phyloP scores from a whole-genome alignment of 2,113 vertebrate species.

The Panurus biarmicus region DNA sequence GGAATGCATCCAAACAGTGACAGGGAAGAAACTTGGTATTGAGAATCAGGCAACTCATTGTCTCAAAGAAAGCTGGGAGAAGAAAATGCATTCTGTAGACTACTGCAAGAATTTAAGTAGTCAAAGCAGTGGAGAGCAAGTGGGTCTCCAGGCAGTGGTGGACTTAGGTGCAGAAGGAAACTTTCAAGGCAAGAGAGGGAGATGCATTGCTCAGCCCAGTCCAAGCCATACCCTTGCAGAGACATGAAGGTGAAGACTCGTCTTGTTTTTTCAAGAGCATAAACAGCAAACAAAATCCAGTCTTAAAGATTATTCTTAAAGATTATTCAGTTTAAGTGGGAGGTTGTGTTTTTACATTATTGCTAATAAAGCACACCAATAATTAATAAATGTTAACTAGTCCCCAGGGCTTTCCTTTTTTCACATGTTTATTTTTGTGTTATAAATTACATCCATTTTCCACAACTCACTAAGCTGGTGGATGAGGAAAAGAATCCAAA shows the following conservation, averaged over 20 bases:
- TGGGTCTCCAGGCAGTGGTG: neutral
- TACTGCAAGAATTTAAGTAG: neutral
- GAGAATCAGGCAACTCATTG: rapidly evolving
- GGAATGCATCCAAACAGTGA: neutral
- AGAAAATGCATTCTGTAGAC: neutral
- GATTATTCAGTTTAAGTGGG: neutral
- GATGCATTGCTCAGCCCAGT: neutral
- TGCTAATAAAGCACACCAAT: slow-evolving; percentile 1
- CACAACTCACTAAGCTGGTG: neutral
- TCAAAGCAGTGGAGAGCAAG: neutral
- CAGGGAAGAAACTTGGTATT: neutral
- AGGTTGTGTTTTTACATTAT: neutral
- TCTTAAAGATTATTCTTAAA: neutral
- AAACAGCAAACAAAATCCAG: neutral
- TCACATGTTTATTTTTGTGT: slow-evolving; percentile 29
- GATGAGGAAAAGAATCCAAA: slow-evolving; percentile 8
- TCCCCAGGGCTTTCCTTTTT: slow-evolving; percentile 6
- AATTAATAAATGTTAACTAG: slow-evolving; percentile 24
- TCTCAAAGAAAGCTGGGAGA: neutral
- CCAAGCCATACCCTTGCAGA: neutral
- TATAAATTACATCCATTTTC: slow-evolving; percentile 34
- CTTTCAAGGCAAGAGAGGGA: neutral
- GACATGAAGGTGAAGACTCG: neutral
- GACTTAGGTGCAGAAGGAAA: neutral
- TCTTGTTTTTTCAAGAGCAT: neutral